phyloP scores from a whole-genome alignment of 92 coral and sea anemone genomes.

The Umimayanthus kanabou region DNA sequence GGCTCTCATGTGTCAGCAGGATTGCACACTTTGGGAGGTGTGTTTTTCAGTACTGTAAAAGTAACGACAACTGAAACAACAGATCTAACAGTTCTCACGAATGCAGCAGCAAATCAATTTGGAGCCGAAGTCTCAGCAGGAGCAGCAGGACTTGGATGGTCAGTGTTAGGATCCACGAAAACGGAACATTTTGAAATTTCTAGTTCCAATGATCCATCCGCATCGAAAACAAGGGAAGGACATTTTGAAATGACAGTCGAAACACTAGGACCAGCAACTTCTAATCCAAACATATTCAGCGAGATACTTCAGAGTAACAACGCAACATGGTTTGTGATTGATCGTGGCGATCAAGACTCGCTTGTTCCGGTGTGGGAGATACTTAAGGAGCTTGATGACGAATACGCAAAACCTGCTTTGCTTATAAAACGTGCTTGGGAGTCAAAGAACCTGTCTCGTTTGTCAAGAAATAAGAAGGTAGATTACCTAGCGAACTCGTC shows the following conservation, averaged over 20 bases:
- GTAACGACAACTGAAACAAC: constrained; percentile 22
- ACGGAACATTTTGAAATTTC: neutral
- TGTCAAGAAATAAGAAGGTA: neutral
- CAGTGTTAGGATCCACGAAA: neutral
- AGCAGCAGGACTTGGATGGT: neutral
- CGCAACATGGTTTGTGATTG: constrained; percentile 35
- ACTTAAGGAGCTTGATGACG: constrained; percentile 2
- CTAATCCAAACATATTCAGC: neutral
- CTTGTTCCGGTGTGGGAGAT: constrained; percentile 31
- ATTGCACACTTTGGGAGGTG: constrained; percentile 25
- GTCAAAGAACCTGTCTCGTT: neutral
- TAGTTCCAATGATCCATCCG: constrained; percentile 5
- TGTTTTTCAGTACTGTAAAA: constrained; percentile 12
- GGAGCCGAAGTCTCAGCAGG: constrained; percentile 27
- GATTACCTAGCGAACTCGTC: neutral
- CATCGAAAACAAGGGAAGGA: neutral
- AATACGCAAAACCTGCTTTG: constrained; percentile 9
- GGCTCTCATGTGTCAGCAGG: constrained; percentile 37
- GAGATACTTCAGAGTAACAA: constrained; percentile 23
- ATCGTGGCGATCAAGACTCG: constrained; percentile 10
- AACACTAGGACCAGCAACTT: constrained; percentile 32
- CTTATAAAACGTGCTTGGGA: constrained; percentile 8
- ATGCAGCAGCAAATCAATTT: constrained; percentile 15
- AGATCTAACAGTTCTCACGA: neutral
- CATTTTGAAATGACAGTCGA: constrained; percentile 17